Evolutionary conservation across 2,888 invertebrate species (phyloP).

Genomic region (Anagyrus pseudococci): DNA sequence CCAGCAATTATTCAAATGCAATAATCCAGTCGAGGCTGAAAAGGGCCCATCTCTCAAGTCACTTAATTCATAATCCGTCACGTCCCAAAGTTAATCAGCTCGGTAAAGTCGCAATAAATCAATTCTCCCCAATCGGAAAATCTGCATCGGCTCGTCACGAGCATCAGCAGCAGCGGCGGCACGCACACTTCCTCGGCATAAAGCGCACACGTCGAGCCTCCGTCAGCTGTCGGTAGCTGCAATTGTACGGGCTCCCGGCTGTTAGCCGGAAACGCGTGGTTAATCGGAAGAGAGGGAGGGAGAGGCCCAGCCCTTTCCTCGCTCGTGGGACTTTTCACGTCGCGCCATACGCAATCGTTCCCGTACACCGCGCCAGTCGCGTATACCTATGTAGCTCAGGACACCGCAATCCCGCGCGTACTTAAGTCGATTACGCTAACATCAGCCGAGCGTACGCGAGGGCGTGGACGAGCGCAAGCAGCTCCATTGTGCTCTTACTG

Average conservation of each 20-base stretch:
- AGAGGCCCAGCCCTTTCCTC: slow-evolving; percentile 5
- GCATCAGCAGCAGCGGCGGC: too few relatives aligned
- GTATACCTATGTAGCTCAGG: neutral
- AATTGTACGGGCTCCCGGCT: too few relatives aligned
- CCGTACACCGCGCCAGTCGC: neutral
- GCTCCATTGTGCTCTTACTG: too few relatives aligned
- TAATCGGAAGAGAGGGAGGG: too few relatives aligned
- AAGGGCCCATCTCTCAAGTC: neutral
- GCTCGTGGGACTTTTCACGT: neutral
- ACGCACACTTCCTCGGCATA: too few relatives aligned
- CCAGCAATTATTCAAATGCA: too few relatives aligned
- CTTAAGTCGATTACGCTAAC: slow-evolving; percentile 23
- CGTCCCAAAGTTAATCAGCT: slow-evolving; percentile 15
- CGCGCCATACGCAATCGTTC: neutral
- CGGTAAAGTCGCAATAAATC: slow-evolving; percentile 12
- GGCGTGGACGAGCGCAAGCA: too few relatives aligned
- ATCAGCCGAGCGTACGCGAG: too few relatives aligned
- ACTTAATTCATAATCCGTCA: slow-evolving; percentile 11
- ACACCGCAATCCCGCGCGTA: neutral
- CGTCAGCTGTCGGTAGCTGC: neutral
- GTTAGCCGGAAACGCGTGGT: slow-evolving; percentile 11
- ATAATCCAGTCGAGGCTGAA: too few relatives aligned
- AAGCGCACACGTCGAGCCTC: too few relatives aligned
- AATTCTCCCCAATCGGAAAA: slow-evolving; percentile 2
- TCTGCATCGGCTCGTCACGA: slow-evolving; percentile 16